Base-by-base conservation (phyloP, 2,113 vertebrate genomes). In the Semnornis frantzii region DNA sequence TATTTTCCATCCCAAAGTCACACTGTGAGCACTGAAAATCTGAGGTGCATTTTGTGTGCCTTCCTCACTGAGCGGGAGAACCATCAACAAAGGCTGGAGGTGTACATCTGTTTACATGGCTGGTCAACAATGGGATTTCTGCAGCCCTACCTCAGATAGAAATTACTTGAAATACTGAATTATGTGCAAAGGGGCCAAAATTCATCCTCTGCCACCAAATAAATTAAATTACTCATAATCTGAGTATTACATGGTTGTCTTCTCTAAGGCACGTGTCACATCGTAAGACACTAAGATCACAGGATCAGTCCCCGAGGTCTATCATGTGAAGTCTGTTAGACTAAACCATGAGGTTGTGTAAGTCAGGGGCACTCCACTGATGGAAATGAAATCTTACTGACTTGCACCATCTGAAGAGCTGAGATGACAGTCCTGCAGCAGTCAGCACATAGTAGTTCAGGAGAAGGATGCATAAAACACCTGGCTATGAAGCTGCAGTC, bases 121-220 rank as follows among this genome's bases (percentile, higher is more conserved):
- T 74, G 33, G 10, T n/a, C 62, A 85, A 37, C 74, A 27, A n/a
- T 50, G 79, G 52, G 58, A 77, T 91, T 87, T 92, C 19, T 52
- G 37, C 27, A 82, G 69, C 37, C 64, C 33, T 31, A 58, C 64
- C 84, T 91, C 58, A 71, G 16, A 50, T 21, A 85, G 87, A 94
- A 94, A 94, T 90, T 92, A 96, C 89, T 85, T 92, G 82, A 94
- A 96, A 87, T 85, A 83, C 54, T 83, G 84, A 80, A 73, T 76
- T 65, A 75, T 15, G 16, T 46, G 30, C 19, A 17, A 9, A 84
- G 34, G 19, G 19, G 37, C 30, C 55, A 87, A 76, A 88, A 70
- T 19, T 78, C 68, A 75, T 74, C 59, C 52, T 19, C 24, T 54
- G 34, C 48, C 58, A 74, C 68, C 34, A 91, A 83, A 42, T 33